Percentiles rank a stretch among this genome's conserved stretches.
These are phyloP conservation scores for Eristalinus aeneus DNA, from an alignment of 2,888 invertebrate species.

Conservation along the genomic window DNA sequence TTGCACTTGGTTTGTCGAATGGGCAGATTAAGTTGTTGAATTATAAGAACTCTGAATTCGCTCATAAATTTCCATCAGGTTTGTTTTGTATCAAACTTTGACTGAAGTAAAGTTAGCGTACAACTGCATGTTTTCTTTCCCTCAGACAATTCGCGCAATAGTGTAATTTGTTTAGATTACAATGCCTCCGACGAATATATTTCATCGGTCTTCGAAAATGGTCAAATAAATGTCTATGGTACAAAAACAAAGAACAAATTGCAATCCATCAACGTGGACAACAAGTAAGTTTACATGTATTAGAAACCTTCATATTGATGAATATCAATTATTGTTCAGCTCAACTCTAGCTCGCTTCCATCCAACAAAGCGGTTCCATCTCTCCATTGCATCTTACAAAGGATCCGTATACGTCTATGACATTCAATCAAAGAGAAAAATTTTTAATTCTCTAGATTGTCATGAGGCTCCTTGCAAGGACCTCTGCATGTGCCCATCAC, in stretches of 20 bases:
- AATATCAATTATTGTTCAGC: conserved; percentile 69
- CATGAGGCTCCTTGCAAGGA: conserved; percentile 79
- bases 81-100: neutral
- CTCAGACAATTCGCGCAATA: conserved; percentile 75
- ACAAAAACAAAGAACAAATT: conserved; percentile 77
- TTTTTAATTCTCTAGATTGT: conserved; percentile 75
- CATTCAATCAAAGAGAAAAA: conserved; percentile 76
- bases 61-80: conserved; percentile 77
- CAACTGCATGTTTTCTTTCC: no score
- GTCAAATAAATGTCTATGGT: conserved; percentile 77
- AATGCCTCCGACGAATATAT: conserved; percentile 79
- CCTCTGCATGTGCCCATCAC: conserved; percentile 76
- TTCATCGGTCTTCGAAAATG: conserved; percentile 78
- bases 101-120: neutral
- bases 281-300: conserved; percentile 73
- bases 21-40: conserved; percentile 77
- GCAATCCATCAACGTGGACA: conserved; percentile 76
- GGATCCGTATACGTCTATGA: conserved; percentile 78
- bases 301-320: neutral
- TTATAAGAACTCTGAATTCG: conserved; percentile 75
- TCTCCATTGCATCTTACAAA: conserved; percentile 77
- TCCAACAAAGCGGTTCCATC: conserved; percentile 78
- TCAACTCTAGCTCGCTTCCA: conserved; percentile 79
- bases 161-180: conserved; percentile 78
- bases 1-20: conserved; percentile 78